Evolutionary conservation across 2,113 vertebrate genomes (phyloP).

Genomic region (Neotragus pygmaeus): DNA sequence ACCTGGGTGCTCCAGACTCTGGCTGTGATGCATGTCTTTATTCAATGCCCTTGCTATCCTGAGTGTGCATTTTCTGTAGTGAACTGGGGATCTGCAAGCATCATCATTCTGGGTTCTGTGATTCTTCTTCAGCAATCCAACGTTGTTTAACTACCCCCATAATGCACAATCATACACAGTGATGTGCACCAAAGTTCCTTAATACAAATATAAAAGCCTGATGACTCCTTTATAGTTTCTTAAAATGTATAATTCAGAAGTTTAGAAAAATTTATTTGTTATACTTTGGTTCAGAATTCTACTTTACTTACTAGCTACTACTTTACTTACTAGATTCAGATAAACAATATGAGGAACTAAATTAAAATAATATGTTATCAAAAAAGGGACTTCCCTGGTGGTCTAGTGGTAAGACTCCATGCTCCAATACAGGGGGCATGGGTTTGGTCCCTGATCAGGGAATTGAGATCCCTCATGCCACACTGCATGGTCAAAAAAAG

Average conservation of each 20-base stretch:
- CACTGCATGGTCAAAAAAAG: background rate
- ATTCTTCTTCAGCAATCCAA: background rate
- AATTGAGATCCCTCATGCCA: background rate
- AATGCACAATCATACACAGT: background rate
- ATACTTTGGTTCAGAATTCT: background rate
- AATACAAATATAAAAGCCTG: background rate
- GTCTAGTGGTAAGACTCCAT: background rate
- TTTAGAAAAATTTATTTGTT: background rate
- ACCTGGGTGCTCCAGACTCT: background rate
- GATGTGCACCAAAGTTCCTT: background rate
- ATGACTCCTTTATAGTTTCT: background rate
- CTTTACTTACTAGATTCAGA: too few species aligned
- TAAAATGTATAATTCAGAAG: background rate
- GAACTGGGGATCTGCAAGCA: background rate
- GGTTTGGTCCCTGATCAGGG: background rate
- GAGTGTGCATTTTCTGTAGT: background rate
- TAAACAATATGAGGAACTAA: background rate
- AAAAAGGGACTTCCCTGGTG: background rate
- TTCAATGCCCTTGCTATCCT: background rate
- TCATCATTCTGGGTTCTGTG: background rate
- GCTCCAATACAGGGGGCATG: background rate
- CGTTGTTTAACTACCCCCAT: background rate
- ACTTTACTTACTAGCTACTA: background rate
- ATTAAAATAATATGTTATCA: background rate
- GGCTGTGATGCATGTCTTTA: background rate